These are phyloP conservation scores for Plotosus lineatus DNA, from an alignment of 2,113 vertebrate species.

Conservation along the genomic window DNA sequence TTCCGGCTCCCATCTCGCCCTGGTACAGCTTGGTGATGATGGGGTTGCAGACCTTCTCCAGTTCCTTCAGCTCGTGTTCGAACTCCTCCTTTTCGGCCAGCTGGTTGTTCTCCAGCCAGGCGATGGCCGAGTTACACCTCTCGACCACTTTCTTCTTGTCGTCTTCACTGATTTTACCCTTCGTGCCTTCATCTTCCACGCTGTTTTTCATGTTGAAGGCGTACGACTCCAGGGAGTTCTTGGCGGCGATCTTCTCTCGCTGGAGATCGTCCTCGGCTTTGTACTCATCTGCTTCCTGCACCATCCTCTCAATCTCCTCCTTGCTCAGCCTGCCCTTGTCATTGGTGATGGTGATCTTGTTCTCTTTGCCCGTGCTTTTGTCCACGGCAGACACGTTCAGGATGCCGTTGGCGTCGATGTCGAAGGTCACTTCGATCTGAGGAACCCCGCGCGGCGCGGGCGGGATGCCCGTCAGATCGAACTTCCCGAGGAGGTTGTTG, in stretches of 20 bases:
- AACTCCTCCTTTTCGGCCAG: constrained; percentile 33
- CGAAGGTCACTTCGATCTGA: constrained; percentile 33
- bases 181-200: constrained; percentile 24
- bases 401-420: constrained; percentile 27
- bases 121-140: constrained; percentile 11
- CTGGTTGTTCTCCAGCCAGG: constrained; percentile 31
- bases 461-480: constrained; percentile 21
- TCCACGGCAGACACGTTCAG: constrained; percentile 31
- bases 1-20: constrained; percentile 26
- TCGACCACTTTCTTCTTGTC: constrained; percentile 26
- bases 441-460: constrained; percentile 19
- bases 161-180: constrained; percentile 36
- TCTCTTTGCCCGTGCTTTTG: constrained; percentile 34
- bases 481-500: constrained; percentile 22
- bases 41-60: constrained; percentile 40
- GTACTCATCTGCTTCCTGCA: constrained; percentile 39
- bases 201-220: constrained; percentile 33
- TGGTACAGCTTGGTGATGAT: constrained; percentile 33
- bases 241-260: constrained; percentile 30
- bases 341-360: constrained; percentile 26
- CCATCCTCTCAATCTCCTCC: constrained; percentile 28
- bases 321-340: constrained; percentile 27
- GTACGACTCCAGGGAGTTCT: constrained; percentile 28
- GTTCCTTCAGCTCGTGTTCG: constrained; percentile 25
- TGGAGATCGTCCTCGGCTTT: constrained; percentile 31